Percentiles rank a stretch among this genome's conserved stretches.
Evolutionary conservation across 2,797 vertebrate genomes (phyloP).

Genomic region (Cossypha heuglini): DNA sequence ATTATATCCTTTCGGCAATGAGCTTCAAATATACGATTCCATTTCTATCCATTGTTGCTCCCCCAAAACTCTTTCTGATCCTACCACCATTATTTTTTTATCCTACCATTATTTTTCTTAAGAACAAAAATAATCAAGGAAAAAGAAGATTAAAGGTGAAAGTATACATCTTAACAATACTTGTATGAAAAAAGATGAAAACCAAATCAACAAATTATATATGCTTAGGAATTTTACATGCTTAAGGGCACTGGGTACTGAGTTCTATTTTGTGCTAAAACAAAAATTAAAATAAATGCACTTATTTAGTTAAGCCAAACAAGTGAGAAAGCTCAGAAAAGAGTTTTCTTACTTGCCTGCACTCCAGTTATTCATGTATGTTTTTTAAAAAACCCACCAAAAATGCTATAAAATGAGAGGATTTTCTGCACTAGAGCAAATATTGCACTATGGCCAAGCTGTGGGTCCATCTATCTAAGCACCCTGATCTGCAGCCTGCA

Average conservation of each 20-base stretch:
- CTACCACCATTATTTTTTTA: not conserved
- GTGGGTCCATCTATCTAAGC: not conserved
- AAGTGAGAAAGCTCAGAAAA: not conserved
- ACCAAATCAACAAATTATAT: not conserved
- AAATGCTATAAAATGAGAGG: not conserved
- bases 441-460: not conserved
- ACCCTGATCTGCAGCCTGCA: not conserved
- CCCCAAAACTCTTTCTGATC: not conserved
- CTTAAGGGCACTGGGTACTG: not conserved
- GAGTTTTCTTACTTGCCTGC: not conserved
- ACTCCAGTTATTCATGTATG: not conserved
- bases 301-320: not conserved
- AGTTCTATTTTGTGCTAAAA: not conserved
- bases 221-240: not conserved
- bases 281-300: not conserved
- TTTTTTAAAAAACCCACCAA: not conserved
- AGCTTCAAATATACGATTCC: not conserved
- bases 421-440: not conserved
- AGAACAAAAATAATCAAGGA: not conserved
- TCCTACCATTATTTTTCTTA: not conserved
- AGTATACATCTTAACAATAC: not conserved
- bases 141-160: not conserved
- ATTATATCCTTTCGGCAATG: not conserved
- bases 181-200: not conserved
- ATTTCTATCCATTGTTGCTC: not conserved